These are phyloP conservation scores for Mycalesis mineus DNA, from an alignment of 2,888 invertebrate species.

Conservation along the genomic window DNA sequence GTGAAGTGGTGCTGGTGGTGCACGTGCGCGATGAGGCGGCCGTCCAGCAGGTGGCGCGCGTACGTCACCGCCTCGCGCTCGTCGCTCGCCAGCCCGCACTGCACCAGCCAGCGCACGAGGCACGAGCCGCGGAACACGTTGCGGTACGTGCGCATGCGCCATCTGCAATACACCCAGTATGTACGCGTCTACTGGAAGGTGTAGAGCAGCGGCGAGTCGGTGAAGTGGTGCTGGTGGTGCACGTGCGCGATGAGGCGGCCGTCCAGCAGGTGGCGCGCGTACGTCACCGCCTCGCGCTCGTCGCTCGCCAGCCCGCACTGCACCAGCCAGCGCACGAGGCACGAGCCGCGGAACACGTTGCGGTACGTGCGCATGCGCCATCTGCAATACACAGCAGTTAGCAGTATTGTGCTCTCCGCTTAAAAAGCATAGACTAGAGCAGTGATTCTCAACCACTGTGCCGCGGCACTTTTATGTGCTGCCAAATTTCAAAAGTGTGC, in stretches of 20 bases:
- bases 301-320: conserved; percentile 88
- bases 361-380: conserved; percentile 88
- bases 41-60: conserved; percentile 89
- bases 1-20: conserved; percentile 91
- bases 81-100: conserved; percentile 87
- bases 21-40: conserved; percentile 90
- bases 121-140: conserved; percentile 90
- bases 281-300: conserved; percentile 87
- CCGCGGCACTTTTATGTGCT: too few relatives aligned
- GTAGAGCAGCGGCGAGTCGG: conserved; percentile 89
- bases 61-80: conserved; percentile 88
- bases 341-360: conserved; percentile 89
- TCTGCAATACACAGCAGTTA: conserved; percentile 70
- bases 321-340: conserved; percentile 91
- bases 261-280: conserved; percentile 89
- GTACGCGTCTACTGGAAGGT: conserved; percentile 81
- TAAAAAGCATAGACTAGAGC: too few relatives aligned
- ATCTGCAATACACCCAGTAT: conserved; percentile 66
- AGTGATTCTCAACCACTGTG: too few relatives aligned
- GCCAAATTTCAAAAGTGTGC: too few relatives aligned
- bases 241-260: conserved; percentile 92
- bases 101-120: conserved; percentile 91
- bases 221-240: conserved; percentile 90
- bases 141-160: conserved; percentile 87
- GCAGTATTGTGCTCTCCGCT: too few relatives aligned